Evolutionary conservation across 2,113 vertebrate species (phyloP).

Genomic region (Anoplopoma fimbria): DNA sequence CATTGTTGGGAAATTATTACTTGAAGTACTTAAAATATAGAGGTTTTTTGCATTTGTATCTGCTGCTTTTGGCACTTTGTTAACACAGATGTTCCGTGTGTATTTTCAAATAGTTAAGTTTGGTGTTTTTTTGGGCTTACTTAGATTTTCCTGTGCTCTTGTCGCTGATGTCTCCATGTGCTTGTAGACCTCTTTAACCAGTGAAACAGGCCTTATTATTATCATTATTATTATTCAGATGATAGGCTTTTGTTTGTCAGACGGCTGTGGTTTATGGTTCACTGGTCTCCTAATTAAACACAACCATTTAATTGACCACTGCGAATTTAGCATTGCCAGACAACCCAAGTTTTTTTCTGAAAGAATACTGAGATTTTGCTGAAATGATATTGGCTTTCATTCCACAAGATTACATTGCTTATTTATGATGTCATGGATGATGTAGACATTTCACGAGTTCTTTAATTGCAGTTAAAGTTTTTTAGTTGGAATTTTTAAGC

Average conservation of each 20-base stretch:
- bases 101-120: conserved; percentile 4
- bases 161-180: conserved; percentile 16
- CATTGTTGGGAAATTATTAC: conserved; percentile 39
- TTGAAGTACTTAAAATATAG: conserved; percentile 12
- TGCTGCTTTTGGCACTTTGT: neutral
- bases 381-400: conserved; percentile 24
- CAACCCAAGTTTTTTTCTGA: neutral
- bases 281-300: conserved; percentile 1
- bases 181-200: conserved; percentile 26
- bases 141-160: conserved; percentile 44
- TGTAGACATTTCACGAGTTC: conserved; percentile 11
- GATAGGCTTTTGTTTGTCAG: neutral
- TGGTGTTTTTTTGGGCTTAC: neutral
- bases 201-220: neutral
- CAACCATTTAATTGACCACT: neutral
- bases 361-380: neutral
- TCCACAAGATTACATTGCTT: conserved; percentile 27
- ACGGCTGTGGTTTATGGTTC: neutral
- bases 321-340: neutral
- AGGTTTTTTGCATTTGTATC: conserved; percentile 5
- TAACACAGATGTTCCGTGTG: neutral
- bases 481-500: conserved; percentile 51
- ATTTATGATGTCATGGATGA: conserved; percentile 35
- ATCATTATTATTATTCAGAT: neutral
- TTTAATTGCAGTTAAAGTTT: conserved; percentile 24